Evolutionary conservation across 2,888 invertebrate genomes (phyloP).

Genomic region (Drosophila percnosoma): DNA sequence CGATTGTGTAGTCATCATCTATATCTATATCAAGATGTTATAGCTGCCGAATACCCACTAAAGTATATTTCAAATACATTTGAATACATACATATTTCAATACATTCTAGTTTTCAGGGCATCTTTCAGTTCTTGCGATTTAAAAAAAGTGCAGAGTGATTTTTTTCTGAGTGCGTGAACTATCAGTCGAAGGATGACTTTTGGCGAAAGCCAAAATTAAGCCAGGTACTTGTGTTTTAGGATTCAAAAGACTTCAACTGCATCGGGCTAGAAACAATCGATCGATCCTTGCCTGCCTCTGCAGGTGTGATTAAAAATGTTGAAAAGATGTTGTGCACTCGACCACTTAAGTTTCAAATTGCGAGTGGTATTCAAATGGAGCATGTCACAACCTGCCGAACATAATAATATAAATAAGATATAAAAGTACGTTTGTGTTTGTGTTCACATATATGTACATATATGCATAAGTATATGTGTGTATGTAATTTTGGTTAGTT

Average conservation of each 20-base stretch:
- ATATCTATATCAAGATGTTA: not conserved
- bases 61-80: not conserved
- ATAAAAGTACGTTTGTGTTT: conserved; percentile 1
- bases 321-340: not conserved
- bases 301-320: not conserved
- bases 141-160: too few relatives aligned
- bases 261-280: not conserved
- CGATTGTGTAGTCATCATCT: not conserved
- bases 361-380: conserved; percentile 7
- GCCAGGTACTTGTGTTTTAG: not conserved
- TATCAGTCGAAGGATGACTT: not conserved
- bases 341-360: conserved; percentile 12
- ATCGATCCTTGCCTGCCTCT: not conserved
- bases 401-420: not conserved
- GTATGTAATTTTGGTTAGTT: conserved; percentile 64
- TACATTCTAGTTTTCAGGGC: too few relatives aligned
- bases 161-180: too few relatives aligned
- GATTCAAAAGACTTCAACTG: not conserved
- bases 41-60: not conserved
- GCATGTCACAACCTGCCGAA: conserved; percentile 3
- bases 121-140: too few relatives aligned
- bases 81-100: too few relatives aligned
- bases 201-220: not conserved
- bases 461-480: conserved; percentile 19
- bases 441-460: conserved; percentile 3